Percentiles rank a stretch among this genome's conserved stretches.
Conservation (phyloP, 1,140 invertebrate genomes). For the Cheumatopsyche charites region DNA sequence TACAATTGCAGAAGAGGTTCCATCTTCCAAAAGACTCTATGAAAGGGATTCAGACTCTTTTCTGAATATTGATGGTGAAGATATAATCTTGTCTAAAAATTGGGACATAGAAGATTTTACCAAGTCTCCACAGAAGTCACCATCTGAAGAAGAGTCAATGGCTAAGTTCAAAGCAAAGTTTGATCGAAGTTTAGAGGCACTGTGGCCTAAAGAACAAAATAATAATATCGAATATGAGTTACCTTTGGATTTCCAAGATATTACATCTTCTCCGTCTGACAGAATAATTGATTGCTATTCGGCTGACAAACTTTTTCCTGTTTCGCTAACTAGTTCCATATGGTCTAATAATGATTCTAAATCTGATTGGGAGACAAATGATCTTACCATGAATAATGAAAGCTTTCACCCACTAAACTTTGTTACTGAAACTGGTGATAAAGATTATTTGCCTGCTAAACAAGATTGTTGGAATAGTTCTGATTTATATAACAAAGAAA, state of each 20-base stretch:
- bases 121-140: conserved; percentile 51
- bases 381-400: background rate
- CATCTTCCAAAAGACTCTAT: conserved; percentile 52
- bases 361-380: conserved; percentile 22
- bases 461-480: conserved; percentile 48
- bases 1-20: conserved; percentile 53
- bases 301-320: conserved; percentile 54
- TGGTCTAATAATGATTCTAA: conserved; percentile 54
- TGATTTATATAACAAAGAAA: conserved; percentile 44
- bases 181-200: conserved; percentile 67
- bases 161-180: conserved; percentile 71
- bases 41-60: conserved; percentile 57
- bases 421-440: conserved; percentile 8
- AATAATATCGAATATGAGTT: conserved; percentile 64
- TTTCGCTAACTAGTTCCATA: conserved; percentile 55
- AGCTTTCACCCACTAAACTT: conserved; percentile 15
- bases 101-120: conserved; percentile 56
- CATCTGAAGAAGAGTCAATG: conserved; percentile 63
- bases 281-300: conserved; percentile 53
- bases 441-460: conserved; percentile 12
- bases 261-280: conserved; percentile 63
- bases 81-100: conserved; percentile 29
- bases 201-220: conserved; percentile 62
- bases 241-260: conserved; percentile 64
- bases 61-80: conserved; percentile 53